A percentile compares a stretch with the other conserved stretches of the same genome.
phyloP scores from a whole-genome alignment of 1,140 invertebrate species.

The Conopomorpha cramerella region DNA sequence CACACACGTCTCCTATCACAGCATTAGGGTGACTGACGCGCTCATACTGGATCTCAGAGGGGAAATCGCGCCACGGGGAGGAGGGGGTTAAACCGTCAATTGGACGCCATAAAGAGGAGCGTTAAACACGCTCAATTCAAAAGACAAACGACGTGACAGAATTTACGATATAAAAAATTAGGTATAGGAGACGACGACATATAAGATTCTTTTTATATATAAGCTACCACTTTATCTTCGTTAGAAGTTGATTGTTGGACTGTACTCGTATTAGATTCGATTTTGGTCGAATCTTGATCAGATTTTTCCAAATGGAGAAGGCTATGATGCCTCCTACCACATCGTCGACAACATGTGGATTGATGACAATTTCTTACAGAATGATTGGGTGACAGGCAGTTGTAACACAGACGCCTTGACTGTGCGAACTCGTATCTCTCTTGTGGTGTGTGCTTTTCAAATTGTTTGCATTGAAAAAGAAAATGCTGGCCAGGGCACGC shows the following conservation, averaged over 20 bases:
- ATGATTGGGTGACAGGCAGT: no score
- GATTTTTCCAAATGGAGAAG: neutral
- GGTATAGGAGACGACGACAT: neutral
- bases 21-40: constrained; percentile 2
- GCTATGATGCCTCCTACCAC: neutral
- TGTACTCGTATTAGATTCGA: no score
- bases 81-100: neutral
- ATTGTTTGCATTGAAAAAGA: no score
- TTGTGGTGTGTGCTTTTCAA: no score
- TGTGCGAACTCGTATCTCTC: no score
- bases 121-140: neutral
- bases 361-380: constrained; percentile 1
- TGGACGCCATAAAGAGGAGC: neutral
- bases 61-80: neutral
- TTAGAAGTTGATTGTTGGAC: no score
- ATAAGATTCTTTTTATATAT: neutral
- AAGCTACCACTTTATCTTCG: no score
- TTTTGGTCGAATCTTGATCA: no score
- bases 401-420: no score
- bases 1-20: neutral
- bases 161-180: neutral
- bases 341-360: constrained; percentile 1
- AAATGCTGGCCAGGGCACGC: no score
- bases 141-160: neutral
- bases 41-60: neutral